Conservation (phyloP, 2,797 vertebrate species). For the Hafferia zeledoni region DNA sequence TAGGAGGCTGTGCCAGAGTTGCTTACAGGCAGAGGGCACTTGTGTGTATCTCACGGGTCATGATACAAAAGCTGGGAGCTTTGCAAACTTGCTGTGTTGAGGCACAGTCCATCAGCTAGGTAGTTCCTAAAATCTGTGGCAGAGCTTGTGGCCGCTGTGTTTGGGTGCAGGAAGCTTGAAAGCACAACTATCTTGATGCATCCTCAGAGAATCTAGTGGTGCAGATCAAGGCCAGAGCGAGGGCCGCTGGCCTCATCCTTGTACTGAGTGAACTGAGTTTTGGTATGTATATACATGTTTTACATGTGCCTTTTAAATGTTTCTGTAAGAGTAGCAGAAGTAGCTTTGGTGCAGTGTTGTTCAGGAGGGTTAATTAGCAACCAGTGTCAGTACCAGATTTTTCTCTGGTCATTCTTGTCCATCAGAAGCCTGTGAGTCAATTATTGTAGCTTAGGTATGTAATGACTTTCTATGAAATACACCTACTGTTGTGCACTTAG, state of each 20-base stretch:
- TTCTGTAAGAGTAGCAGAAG: not conserved
- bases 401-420: slow-evolving; percentile 25
- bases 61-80: not conserved
- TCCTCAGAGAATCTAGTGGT: not conserved
- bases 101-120: not conserved
- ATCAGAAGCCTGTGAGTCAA: not conserved
- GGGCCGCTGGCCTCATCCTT: not conserved
- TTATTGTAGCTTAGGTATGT: not conserved
- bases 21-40: slow-evolving; percentile 37
- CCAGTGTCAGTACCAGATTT: not conserved
- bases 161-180: not conserved
- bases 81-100: not conserved
- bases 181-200: rapidly evolving
- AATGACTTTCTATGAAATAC: not conserved
- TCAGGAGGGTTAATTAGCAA: slow-evolving; percentile 8
- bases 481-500: not conserved
- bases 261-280: not conserved
- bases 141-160: not conserved
- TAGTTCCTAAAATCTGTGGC: not conserved
- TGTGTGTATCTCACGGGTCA: not conserved
- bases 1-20: not conserved
- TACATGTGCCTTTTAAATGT: not conserved
- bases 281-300: not conserved
- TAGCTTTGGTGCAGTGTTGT: not conserved
- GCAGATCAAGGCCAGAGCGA: not conserved